Evolutionary conservation across 2,888 invertebrate genomes (phyloP).

Genomic region (Taphrorychus bicolor): DNA sequence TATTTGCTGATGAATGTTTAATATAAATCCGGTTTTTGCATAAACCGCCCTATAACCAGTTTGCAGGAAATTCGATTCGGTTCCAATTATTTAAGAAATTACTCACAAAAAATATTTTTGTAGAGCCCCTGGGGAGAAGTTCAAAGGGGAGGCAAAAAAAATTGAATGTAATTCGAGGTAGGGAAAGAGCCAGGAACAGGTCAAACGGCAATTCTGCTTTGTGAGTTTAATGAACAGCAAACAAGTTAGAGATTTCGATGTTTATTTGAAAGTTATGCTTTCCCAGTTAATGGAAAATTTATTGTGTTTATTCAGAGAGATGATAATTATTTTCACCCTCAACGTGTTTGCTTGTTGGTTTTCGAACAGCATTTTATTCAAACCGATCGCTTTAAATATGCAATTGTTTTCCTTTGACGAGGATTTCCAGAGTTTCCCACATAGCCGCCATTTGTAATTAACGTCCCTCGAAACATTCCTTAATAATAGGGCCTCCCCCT

Average conservation of each 20-base stretch:
- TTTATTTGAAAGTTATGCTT: constrained; percentile 6
- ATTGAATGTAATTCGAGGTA: background rate
- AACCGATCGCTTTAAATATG: too few relatives aligned
- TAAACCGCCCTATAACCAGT: background rate
- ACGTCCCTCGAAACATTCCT: too few relatives aligned
- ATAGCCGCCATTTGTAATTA: too few relatives aligned
- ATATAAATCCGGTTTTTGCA: background rate
- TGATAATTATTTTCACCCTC: background rate
- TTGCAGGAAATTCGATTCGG: background rate
- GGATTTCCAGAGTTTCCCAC: too few relatives aligned
- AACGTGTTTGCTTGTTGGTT: background rate
- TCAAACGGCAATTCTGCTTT: background rate
- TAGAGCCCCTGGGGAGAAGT: background rate
- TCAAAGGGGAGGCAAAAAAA: background rate
- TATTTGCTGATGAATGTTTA: constrained; percentile 1
- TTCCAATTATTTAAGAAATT: constrained; percentile 1
- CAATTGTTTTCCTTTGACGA: too few relatives aligned
- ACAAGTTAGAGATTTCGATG: background rate
- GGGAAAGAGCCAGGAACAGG: background rate
- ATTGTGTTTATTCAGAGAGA: constrained; percentile 6
- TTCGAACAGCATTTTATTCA: background rate
- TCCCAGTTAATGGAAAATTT: constrained; percentile 2
- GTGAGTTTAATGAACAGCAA: background rate
- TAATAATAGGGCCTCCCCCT: too few relatives aligned
- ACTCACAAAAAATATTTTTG: background rate